Evolutionary conservation across 2,888 invertebrate species (phyloP), one percentile per base, ranked within the genome.

Genomic region (Synanthedon andrenaeformis): DNA sequence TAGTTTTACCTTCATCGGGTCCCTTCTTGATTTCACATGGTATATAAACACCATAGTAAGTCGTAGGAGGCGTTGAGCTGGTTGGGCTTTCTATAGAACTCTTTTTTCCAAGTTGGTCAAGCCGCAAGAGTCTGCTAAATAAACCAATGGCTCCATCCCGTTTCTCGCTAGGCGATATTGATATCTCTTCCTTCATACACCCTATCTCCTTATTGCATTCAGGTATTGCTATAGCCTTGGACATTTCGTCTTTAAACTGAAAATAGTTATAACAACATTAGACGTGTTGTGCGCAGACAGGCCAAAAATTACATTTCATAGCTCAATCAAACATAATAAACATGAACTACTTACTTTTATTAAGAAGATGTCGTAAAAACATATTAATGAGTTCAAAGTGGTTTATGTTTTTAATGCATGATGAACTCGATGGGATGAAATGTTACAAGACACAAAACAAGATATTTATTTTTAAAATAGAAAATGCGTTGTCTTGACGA

Each of bases 21-120:
- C 84, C 87, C 64, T 85, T 84, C 57, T 87, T 88, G 28, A 85
- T 77, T 73, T 88, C 88, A 61, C 85, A 87, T n/a, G 88, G 87
- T 65, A 88, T 87, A 58, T 85, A 88, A n/a, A 88, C 88, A 59
- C 85, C 88, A 64, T 86, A 88, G 58, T 81, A 88, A 0, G 73
- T 82, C 3, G 66, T 66, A 2, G 76, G 71, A 2, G 86, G 78
- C 51, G 82, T 82, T 13, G 66, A 60, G 11, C 64, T 58, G 42
- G 74, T 72, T 3, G 83, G 80, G 51, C 76, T 82, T 17, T 69
- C 78, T 10, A 62, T 54, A 63, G 56, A 72, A 42, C 58, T 71
- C 57, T 72, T 78, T 60, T 80, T 84, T 10, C 70, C 67, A 49
- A 81, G 62, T 3, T 78, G 60, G 58, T 86, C 84, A n/a, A 87